Percentiles rank a stretch among this genome's conserved stretches.
Conservation (phyloP, 2,797 vertebrate species). For the Eleutherodactylus coqui region DNA sequence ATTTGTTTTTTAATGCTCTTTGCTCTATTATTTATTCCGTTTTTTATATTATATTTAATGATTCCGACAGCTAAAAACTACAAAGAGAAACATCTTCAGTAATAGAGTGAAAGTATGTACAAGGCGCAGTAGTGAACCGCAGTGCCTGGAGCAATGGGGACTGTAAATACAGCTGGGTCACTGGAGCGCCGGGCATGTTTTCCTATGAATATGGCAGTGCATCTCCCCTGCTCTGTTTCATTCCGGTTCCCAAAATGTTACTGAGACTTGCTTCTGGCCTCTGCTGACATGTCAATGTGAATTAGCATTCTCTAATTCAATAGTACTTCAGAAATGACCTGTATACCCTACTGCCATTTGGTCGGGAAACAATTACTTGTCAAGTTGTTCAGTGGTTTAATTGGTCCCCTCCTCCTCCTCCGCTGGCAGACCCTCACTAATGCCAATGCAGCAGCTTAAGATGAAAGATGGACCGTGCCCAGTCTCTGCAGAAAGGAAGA, state of each 20-base stretch:
- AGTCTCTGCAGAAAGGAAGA: background rate
- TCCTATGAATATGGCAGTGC: background rate
- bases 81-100: background rate
- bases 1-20: too few species aligned
- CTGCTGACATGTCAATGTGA: constrained; percentile 44
- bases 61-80: background rate
- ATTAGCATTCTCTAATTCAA: constrained; percentile 42
- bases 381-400: constrained; percentile 38
- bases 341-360: constrained; percentile 33
- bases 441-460: constrained; percentile 6
- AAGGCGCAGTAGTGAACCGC: background rate
- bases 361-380: constrained; percentile 54
- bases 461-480: constrained; percentile 9
- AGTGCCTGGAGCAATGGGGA: background rate
- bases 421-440: constrained; percentile 18
- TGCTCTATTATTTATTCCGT: too few species aligned
- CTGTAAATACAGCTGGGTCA: background rate
- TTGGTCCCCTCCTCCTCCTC: background rate
- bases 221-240: background rate
- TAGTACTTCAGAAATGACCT: constrained; percentile 41
- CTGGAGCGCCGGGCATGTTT: background rate
- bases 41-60: background rate
- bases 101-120: background rate
- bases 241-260: background rate
- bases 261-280: background rate